Evolutionary conservation across 2,888 invertebrate species (phyloP).

Genomic region (Dorcus parallelipipedus): DNA sequence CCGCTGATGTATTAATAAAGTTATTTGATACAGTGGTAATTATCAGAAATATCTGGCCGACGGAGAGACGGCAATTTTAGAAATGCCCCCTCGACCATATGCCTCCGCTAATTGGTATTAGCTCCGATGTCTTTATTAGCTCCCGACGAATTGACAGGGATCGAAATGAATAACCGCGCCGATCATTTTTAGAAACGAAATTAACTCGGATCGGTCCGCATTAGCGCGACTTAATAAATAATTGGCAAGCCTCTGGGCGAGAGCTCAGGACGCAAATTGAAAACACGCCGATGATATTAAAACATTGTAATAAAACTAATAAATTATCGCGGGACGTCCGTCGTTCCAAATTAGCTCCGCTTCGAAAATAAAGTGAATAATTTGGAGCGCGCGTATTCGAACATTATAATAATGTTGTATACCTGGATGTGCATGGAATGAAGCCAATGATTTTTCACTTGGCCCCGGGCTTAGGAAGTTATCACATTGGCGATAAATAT

Average conservation of each 20-base stretch:
- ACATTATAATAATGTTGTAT: neutral
- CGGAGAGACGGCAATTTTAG: neutral
- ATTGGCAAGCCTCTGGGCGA: too few species aligned
- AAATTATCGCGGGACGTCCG: neutral
- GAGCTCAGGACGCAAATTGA: too few species aligned
- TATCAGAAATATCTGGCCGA: slow-evolving; percentile 1
- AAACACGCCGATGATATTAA: too few species aligned
- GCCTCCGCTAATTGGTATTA: neutral
- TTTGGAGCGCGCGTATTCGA: neutral
- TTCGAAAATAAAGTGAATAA: neutral
- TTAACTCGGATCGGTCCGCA: too few species aligned
- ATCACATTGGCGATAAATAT: slow-evolving; percentile 1
- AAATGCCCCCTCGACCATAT: neutral
- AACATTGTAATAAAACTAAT: slow-evolving; percentile 1
- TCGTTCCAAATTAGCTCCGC: neutral
- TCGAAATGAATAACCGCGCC: too few species aligned
- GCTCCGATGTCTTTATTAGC: too few species aligned
- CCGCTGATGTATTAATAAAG: slow-evolving; percentile 2
- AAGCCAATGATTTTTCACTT: neutral
- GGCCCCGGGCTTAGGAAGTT: neutral
- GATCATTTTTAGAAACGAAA: too few species aligned
- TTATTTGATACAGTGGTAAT: slow-evolving; percentile 1
- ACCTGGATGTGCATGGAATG: neutral
- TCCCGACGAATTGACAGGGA: too few species aligned
- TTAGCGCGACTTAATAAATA: too few species aligned